phyloP scores from a whole-genome alignment of 2,888 invertebrate species.

The Gerosis bhagava region DNA sequence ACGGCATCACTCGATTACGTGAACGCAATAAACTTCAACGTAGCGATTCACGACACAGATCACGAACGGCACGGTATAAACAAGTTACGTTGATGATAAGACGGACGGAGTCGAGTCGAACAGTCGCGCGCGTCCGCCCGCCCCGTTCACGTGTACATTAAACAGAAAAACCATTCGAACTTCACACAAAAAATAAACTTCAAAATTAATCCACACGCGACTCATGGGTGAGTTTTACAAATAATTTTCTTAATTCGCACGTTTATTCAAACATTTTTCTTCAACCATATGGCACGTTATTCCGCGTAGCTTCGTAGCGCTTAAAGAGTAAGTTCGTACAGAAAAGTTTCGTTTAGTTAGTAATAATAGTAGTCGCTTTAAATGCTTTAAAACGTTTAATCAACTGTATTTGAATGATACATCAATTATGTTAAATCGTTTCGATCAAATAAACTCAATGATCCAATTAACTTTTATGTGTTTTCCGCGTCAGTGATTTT shows the following conservation, averaged over 20 bases:
- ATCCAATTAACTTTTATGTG: conserved; percentile 41
- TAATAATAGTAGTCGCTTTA: too few species aligned
- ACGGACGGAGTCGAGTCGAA: conserved; percentile 49
- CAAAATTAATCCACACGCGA: neutral
- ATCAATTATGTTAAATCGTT: too few species aligned
- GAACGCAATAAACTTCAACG: conserved; percentile 48
- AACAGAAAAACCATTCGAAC: conserved; percentile 27
- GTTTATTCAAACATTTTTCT: too few species aligned
- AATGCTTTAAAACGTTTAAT: too few species aligned
- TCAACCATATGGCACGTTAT: too few species aligned
- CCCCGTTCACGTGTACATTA: conserved; percentile 59
- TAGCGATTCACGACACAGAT: conserved; percentile 61
- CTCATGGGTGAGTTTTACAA: conserved; percentile 52
- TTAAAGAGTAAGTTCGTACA: too few species aligned
- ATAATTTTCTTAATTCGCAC: too few species aligned
- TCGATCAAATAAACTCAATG: conserved; percentile 13
- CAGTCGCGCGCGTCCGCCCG: conserved; percentile 73
- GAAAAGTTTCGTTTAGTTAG: too few species aligned
- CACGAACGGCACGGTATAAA: conserved; percentile 63
- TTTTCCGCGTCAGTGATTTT: conserved; percentile 44
- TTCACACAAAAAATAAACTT: conserved; percentile 12
- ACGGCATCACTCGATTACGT: conserved; percentile 42
- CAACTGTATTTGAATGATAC: too few species aligned
- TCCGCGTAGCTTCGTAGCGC: too few species aligned
- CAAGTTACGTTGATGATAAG: conserved; percentile 69